Conservation (phyloP, 2,113 vertebrate species). For the Castor canadensis region DNA sequence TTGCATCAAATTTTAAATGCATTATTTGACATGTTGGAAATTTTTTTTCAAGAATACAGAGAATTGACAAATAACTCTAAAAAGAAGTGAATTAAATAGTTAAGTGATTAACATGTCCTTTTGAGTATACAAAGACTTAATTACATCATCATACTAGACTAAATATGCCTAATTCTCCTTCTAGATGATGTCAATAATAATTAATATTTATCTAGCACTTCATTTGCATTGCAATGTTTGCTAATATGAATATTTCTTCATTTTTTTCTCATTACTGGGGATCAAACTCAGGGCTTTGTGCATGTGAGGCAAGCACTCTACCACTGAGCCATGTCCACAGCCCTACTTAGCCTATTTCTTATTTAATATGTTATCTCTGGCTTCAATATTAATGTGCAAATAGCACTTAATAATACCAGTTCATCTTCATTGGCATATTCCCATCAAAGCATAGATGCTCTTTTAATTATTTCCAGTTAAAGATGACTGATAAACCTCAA, state of each 20-base stretch:
- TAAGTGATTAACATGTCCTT: conserved; percentile 44
- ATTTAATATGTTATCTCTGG: background rate
- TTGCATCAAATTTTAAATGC: conserved; percentile 59
- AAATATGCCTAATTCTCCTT: conserved; percentile 11
- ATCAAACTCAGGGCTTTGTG: background rate
- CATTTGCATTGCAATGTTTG: no score
- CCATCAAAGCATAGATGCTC: background rate
- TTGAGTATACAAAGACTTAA: conserved; percentile 6
- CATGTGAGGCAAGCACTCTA: background rate
- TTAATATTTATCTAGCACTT: background rate
- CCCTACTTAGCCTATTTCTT: background rate
- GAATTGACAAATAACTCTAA: conserved; percentile 61
- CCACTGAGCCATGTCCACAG: background rate
- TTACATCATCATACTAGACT: background rate
- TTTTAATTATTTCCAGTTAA: conserved; percentile 40
- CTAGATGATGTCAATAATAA: background rate
- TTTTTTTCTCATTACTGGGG: background rate
- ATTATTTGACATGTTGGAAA: conserved; percentile 43
- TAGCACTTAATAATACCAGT: background rate
- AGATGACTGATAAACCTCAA: background rate
- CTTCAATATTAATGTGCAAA: background rate
- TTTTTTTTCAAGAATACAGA: conserved; percentile 61
- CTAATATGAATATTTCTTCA: no score
- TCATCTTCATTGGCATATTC: background rate
- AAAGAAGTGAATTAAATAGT: conserved; percentile 67